Percentiles rank a stretch among this genome's conserved stretches.
These are phyloP conservation scores for Acrobasis suavella DNA, from an alignment of 2,888 invertebrate genomes.

Conservation along the genomic window DNA sequence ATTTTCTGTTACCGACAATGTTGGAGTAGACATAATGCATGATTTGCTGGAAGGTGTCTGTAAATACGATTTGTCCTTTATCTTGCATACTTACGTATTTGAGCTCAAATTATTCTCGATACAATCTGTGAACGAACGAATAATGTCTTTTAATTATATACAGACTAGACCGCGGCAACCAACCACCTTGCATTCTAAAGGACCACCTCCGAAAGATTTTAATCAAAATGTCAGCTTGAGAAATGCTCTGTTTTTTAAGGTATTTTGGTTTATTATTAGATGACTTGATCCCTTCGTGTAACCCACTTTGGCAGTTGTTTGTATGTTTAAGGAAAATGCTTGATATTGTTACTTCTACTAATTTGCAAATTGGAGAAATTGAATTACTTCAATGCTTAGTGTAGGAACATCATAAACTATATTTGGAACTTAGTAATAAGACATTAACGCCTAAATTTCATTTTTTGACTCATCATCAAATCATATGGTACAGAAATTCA, in stretches of 20 bases:
- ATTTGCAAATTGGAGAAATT: too few relatives aligned
- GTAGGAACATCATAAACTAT: neutral
- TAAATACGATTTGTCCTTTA: conserved; percentile 7
- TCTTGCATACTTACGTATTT: conserved; percentile 2
- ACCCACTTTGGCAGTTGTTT: conserved; percentile 1
- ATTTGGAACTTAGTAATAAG: conserved; percentile 3
- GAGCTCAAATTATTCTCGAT: conserved; percentile 3
- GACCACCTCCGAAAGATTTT: neutral
- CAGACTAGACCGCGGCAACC: neutral
- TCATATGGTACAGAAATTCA: too few relatives aligned
- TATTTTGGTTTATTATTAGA: conserved; percentile 5
- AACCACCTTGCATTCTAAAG: neutral
- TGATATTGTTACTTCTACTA: too few relatives aligned
- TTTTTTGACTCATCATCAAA: too few relatives aligned
- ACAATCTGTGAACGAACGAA: neutral
- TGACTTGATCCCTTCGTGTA: conserved; percentile 2
- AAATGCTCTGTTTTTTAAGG: conserved; percentile 1
- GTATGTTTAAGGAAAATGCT: neutral
- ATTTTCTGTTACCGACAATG: neutral
- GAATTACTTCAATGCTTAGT: conserved; percentile 5
- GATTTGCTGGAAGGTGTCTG: conserved; percentile 3
- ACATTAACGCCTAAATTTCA: too few relatives aligned
- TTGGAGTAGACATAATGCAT: conserved; percentile 5
- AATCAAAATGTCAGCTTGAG: conserved; percentile 5
- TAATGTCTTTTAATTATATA: conserved; percentile 3